These are phyloP conservation scores for Malurus elegans DNA, from an alignment of 2,113 vertebrate genomes.

Conservation along the genomic window DNA sequence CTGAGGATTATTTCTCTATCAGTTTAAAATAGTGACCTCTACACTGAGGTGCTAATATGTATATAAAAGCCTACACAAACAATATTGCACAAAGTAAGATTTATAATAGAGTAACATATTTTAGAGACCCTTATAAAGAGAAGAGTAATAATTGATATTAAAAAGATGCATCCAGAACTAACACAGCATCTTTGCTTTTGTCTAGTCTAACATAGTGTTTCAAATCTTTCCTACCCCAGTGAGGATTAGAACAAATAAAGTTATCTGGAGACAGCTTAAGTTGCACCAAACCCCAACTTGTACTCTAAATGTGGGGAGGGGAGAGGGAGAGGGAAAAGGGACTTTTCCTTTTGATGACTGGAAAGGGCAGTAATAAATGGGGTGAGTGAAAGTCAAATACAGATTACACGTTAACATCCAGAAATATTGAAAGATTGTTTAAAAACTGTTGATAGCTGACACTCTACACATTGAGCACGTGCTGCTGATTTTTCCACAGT, in stretches of 20 bases:
- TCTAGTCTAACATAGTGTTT: slow-evolving; percentile 75
- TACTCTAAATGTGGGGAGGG: slow-evolving; percentile 59
- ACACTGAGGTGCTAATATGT: slow-evolving; percentile 79
- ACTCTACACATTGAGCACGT: slow-evolving; percentile 53
- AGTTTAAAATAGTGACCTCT: slow-evolving; percentile 81
- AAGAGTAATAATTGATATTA: slow-evolving; percentile 77
- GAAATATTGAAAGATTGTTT: slow-evolving; percentile 57
- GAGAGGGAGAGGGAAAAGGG: not conserved
- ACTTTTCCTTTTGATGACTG: slow-evolving; percentile 65
- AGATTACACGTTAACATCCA: slow-evolving; percentile 63
- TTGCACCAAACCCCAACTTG: slow-evolving; percentile 76
- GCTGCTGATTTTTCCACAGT: slow-evolving; percentile 61
- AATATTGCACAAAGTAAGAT: slow-evolving; percentile 86
- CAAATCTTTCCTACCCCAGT: slow-evolving; percentile 71
- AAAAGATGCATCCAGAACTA: slow-evolving; percentile 77
- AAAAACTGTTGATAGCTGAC: slow-evolving; percentile 52
- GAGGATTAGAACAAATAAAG: slow-evolving; percentile 60
- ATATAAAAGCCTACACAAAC: slow-evolving; percentile 83
- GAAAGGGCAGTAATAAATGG: slow-evolving; percentile 50
- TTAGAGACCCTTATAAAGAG: slow-evolving; percentile 78
- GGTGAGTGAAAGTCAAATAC: slow-evolving; percentile 67
- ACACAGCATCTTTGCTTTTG: slow-evolving; percentile 77
- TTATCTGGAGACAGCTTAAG: slow-evolving; percentile 61
- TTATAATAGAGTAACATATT: slow-evolving; percentile 82
- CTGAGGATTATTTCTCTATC: slow-evolving; percentile 79